A percentile compares a stretch with the other conserved stretches of the same genome.
These are phyloP conservation scores for Harmothoe impar DNA, from an alignment of 2,888 invertebrate species.

Conservation along the genomic window DNA sequence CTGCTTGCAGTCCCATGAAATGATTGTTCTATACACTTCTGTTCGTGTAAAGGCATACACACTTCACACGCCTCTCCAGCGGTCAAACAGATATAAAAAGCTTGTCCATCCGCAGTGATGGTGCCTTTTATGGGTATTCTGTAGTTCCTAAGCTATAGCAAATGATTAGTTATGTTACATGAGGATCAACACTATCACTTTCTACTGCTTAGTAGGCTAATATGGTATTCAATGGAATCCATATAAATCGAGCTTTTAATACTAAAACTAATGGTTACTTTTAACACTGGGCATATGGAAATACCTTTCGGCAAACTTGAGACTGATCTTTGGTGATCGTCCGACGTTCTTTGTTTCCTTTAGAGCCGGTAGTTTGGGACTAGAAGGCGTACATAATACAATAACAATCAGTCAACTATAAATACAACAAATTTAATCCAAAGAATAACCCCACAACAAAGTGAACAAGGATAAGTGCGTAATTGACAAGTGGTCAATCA, in stretches of 20 bases:
- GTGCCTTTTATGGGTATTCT: not conserved
- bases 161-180: too few species aligned
- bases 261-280: too few species aligned
- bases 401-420: not conserved
- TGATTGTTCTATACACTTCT: too few species aligned
- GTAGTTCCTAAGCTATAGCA: not conserved
- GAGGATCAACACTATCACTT: too few species aligned
- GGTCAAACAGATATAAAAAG: not conserved
- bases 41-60: too few species aligned
- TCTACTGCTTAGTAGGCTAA: too few species aligned
- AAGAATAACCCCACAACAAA: not conserved
- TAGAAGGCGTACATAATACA: not conserved
- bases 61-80: too few species aligned
- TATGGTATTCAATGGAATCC: too few species aligned
- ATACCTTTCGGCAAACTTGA: slow-evolving; percentile 56
- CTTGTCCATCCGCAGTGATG: not conserved
- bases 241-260: too few species aligned
- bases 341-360: slow-evolving; percentile 24
- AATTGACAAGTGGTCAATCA: too few species aligned
- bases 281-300: not conserved
- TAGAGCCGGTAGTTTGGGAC: not conserved
- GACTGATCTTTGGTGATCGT: slow-evolving; percentile 32
- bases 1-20: too few species aligned
- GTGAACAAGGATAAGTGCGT: too few species aligned
- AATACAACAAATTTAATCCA: not conserved